Conservation (phyloP, 2,888 invertebrate species). For the Deilephila elpenor region DNA sequence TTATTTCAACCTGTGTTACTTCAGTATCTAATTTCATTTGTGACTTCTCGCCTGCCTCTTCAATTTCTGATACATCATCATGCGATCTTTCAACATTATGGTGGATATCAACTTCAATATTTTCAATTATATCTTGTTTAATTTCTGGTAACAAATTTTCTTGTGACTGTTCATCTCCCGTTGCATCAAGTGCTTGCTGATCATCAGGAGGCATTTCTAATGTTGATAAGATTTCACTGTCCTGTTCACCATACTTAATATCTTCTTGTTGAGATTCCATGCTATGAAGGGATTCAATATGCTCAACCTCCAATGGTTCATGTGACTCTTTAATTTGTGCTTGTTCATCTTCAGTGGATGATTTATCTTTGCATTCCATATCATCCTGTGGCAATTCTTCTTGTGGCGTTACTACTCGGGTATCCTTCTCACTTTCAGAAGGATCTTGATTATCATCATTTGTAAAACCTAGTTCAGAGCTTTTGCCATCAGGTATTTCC, state of each 20-base stretch:
- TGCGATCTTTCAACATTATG: constrained; percentile 9
- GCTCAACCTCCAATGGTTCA: background rate
- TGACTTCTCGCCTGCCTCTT: constrained; percentile 33
- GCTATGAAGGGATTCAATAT: too few relatives aligned
- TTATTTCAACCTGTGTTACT: constrained; percentile 28
- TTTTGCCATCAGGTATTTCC: constrained; percentile 81
- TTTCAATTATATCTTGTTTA: constrained; percentile 39
- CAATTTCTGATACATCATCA: constrained; percentile 32
- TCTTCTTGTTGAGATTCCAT: background rate
- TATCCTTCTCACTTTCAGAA: constrained; percentile 70
- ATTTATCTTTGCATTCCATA: constrained; percentile 67
- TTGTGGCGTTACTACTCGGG: constrained; percentile 62
- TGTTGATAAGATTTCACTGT: background rate
- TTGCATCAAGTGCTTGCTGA: constrained; percentile 26
- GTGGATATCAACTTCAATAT: constrained; percentile 35
- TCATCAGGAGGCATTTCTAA: background rate
- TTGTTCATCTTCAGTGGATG: constrained; percentile 51
- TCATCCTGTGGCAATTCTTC: constrained; percentile 74
- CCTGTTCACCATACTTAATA: background rate
- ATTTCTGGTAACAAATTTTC: constrained; percentile 50
- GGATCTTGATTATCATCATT: constrained; percentile 71
- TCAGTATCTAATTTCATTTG: constrained; percentile 43
- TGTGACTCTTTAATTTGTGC: constrained; percentile 31
- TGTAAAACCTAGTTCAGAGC: constrained; percentile 75
- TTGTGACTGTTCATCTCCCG: constrained; percentile 27